phyloP scores from a whole-genome alignment of 2,888 invertebrate species.

The Alloplasta piceator region DNA sequence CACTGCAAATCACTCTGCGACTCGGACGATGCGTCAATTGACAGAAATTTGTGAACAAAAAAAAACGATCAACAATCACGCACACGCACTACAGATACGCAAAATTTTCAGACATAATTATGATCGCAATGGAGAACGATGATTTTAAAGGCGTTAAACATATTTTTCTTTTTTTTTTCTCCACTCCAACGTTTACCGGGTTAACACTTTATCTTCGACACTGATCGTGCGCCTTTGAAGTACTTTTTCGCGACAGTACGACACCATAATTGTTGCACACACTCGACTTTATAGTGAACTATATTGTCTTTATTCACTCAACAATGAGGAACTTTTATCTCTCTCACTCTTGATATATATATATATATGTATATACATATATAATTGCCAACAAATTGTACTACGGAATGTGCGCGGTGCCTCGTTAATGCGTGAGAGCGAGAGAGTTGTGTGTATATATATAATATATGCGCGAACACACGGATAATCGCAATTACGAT shows the following conservation, averaged over 20 bases:
- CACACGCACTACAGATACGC: slow-evolving; percentile 16
- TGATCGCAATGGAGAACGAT: slow-evolving; percentile 29
- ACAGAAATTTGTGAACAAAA: slow-evolving; percentile 36
- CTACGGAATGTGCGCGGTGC: slow-evolving; percentile 49
- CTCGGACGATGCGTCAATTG: slow-evolving; percentile 29
- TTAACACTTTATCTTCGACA: no score
- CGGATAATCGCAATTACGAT: slow-evolving; percentile 19
- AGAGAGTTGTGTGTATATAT: slow-evolving; percentile 35
- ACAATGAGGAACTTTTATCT: not conserved
- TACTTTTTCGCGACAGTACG: slow-evolving; percentile 19
- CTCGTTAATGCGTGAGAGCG: slow-evolving; percentile 39
- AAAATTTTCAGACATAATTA: slow-evolving; percentile 35
- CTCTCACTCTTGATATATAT: slow-evolving; percentile 9
- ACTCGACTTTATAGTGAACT: slow-evolving; percentile 7
- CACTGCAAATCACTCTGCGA: slow-evolving; percentile 1
- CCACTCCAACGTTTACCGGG: not conserved
- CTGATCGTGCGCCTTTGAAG: no score
- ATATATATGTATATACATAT: not conserved
- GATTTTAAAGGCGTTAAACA: slow-evolving; percentile 52
- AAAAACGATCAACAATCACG: slow-evolving; percentile 1
- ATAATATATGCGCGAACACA: not conserved
- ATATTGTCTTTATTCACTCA: not conserved
- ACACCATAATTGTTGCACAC: slow-evolving; percentile 14
- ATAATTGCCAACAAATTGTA: slow-evolving; percentile 50
- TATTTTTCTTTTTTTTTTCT: slow-evolving; percentile 27